A percentile compares a stretch with the other conserved stretches of the same genome.
Evolutionary conservation across 2,797 vertebrate genomes (phyloP).

Genomic region (Sebastes nivosus): DNA sequence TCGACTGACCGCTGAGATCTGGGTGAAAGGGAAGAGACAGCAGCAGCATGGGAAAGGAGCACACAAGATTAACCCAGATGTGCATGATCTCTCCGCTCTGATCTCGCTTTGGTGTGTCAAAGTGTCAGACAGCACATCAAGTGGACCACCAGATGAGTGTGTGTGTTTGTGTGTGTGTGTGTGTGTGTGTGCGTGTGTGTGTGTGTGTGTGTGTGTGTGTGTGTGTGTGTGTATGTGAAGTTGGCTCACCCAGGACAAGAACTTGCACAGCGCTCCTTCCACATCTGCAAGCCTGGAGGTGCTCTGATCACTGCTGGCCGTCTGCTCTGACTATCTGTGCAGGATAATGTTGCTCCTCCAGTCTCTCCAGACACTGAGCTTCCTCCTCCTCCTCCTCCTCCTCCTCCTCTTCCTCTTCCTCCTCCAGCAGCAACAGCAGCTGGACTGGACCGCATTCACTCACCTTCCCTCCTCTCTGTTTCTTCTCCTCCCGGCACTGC

Average conservation of each 20-base stretch:
- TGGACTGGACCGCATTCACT: slow-evolving; percentile 58
- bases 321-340: slow-evolving; percentile 33
- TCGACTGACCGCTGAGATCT: slow-evolving; percentile 2
- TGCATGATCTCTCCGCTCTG: background rate
- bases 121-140: slow-evolving; percentile 17
- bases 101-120: background rate
- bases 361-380: slow-evolving; percentile 42
- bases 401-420: background rate
- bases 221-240: slow-evolving; percentile 34
- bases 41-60: background rate
- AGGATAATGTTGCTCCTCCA: slow-evolving; percentile 38
- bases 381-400: slow-evolving; percentile 22
- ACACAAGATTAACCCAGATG: background rate
- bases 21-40: background rate
- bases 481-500: slow-evolving; percentile 4
- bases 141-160: background rate
- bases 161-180: background rate
- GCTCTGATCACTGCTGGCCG: slow-evolving; percentile 41
- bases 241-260: slow-evolving; percentile 79
- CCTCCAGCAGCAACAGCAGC: slow-evolving; percentile 40
- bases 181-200: slow-evolving; percentile 6
- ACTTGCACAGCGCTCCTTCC: slow-evolving; percentile 63
- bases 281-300: slow-evolving; percentile 65
- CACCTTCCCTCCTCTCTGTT: slow-evolving; percentile 30
- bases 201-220: background rate